Conservation (phyloP, 2,888 invertebrate species). For the Melanostoma scalare region DNA sequence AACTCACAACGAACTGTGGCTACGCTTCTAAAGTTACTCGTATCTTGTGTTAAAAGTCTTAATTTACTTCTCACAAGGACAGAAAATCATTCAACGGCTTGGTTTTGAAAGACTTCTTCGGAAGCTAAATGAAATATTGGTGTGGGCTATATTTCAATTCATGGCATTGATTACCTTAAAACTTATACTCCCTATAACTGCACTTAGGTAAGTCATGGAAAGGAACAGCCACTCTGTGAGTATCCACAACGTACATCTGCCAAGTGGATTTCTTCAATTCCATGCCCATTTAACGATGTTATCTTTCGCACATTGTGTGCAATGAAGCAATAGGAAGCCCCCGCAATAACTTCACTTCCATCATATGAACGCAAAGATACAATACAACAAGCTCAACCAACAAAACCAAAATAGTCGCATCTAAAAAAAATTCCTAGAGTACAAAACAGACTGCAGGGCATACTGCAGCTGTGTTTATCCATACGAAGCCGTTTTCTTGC, state of each 20-base stretch:
- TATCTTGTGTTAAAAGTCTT: too few relatives aligned
- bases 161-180: too few relatives aligned
- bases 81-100: too few relatives aligned
- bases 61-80: too few relatives aligned
- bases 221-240: too few relatives aligned
- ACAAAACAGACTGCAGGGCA: conserved; percentile 69
- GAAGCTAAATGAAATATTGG: too few relatives aligned
- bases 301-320: conserved; percentile 70
- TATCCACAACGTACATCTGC: conserved; percentile 18
- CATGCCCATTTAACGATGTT: conserved; percentile 54
- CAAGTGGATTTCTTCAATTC: conserved; percentile 50
- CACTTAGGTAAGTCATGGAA: too few relatives aligned
- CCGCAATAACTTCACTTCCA: conserved; percentile 49
- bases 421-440: background rate
- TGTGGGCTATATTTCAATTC: too few relatives aligned
- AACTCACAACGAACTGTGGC: too few relatives aligned
- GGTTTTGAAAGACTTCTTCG: too few relatives aligned
- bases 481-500: conserved; percentile 36
- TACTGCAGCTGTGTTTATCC: conserved; percentile 63
- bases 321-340: conserved; percentile 70
- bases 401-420: background rate
- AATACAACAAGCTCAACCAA: conserved; percentile 4
- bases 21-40: too few relatives aligned
- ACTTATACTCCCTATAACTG: too few relatives aligned
- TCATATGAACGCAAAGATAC: background rate